Evolutionary conservation across 2,888 invertebrate species (phyloP), one percentile per base, ranked within the genome.

Genomic region (Papilio demoleus): DNA sequence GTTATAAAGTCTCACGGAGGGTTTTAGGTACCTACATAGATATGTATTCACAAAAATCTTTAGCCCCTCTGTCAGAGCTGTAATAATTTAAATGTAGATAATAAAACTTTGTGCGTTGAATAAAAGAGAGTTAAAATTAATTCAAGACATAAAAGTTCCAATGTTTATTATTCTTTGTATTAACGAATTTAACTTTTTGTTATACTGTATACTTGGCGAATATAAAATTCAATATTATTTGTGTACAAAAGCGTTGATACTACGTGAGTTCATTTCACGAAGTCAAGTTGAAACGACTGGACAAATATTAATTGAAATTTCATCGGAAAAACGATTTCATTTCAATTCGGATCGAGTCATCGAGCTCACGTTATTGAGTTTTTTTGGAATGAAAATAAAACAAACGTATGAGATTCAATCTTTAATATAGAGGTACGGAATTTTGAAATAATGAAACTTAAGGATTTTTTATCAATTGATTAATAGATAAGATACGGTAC

Each of bases 291-390:
- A 60, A 40, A 24, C 60, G 38, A 60, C 40, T 60, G 38, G 24
- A 60, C 40, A 40, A 63, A 63, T 47, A 63, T 45, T 63, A 47
- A 63, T 63, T 47, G 63, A 63, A 63, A 36, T 36, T 63, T 31
- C 34, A 63, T 47, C 47, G 63, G 63, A 31, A 63, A 47, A 63
- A 50, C 17, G 45, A 47, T 63, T 63, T 47, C 45, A 63, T 47
- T 63, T 47, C 47, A 34, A n/a, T 63, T 63, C 14, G 17, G 14
- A 63, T 56, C 53, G 53, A 27, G 53, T 56, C 53, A 31, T 56
- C 53, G 31, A 31, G 60, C 60, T 50, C 34, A 19, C 34, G 63
- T 63, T 47, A 47, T 63, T 63, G 63, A 63, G 14, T 36, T 63
- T n/a, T n/a, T 62, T 47, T 31, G 24, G 47, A 14, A 34, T n/a